Conservation (phyloP, 2,797 vertebrate species). For the Percopsis omiscomaycus region DNA sequence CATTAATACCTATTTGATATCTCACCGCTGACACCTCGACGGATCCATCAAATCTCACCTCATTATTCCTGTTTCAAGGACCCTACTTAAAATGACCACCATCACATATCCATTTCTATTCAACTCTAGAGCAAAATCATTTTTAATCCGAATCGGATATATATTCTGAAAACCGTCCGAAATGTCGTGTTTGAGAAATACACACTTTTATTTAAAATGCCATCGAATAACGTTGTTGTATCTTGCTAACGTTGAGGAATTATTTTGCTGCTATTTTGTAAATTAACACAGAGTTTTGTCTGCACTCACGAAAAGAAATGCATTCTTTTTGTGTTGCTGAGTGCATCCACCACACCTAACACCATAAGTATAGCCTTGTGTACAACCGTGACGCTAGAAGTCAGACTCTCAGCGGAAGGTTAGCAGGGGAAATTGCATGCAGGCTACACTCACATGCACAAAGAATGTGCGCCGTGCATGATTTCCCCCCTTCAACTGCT, state of each 20-base stretch:
- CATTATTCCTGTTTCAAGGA: slow-evolving; percentile 65
- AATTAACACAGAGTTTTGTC: slow-evolving; percentile 19
- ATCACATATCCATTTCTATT: slow-evolving; percentile 41
- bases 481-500: slow-evolving; percentile 47
- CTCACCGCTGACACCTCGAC: slow-evolving; percentile 55
- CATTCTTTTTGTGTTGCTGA: slow-evolving; percentile 24
- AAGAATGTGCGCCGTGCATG: slow-evolving; percentile 47
- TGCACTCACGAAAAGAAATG: slow-evolving; percentile 31
- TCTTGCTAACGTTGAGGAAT: no score
- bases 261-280: no score
- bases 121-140: not conserved
- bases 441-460: slow-evolving; percentile 59
- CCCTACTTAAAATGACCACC: slow-evolving; percentile 22
- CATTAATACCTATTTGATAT: slow-evolving; percentile 66
- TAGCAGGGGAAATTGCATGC: slow-evolving; percentile 58
- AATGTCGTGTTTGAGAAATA: no score
- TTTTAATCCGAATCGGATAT: no score
- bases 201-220: no score
- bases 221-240: no score
- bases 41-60: slow-evolving; percentile 47
- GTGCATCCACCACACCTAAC: slow-evolving; percentile 55
- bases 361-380: slow-evolving; percentile 53
- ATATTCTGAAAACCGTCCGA: no score
- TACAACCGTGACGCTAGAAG: slow-evolving; percentile 29
- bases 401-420: slow-evolving; percentile 54